Evolutionary conservation across 2,797 vertebrate species (phyloP).

Genomic region (Enoplosus armatus): DNA sequence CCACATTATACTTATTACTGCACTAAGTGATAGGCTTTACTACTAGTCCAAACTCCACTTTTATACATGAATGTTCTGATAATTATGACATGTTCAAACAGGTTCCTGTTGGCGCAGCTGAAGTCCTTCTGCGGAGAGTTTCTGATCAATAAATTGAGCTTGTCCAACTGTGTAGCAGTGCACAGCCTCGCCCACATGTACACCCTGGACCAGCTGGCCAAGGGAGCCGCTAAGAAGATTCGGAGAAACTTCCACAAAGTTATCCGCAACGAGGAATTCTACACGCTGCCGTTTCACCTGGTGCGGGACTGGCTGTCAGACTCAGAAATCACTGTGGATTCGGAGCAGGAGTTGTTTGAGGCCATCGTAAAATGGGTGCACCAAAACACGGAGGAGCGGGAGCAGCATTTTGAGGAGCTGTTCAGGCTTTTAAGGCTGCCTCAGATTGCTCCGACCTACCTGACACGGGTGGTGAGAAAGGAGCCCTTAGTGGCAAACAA

Average conservation of each 20-base stretch:
- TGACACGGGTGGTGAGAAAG: conserved; percentile 88
- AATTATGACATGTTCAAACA: conserved; percentile 50
- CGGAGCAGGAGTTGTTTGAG: conserved; percentile 92
- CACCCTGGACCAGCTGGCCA: conserved; percentile 89
- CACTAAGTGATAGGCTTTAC: not conserved
- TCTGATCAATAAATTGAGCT: conserved; percentile 91
- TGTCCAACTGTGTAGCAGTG: conserved; percentile 93
- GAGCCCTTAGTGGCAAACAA: conserved; percentile 88
- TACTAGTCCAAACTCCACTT: not conserved
- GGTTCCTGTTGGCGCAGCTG: conserved; percentile 90
- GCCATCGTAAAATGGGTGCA: conserved; percentile 91
- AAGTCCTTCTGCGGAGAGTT: conserved; percentile 94
- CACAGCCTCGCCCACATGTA: conserved; percentile 95
- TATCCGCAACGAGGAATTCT: conserved; percentile 92
- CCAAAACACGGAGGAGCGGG: conserved; percentile 85
- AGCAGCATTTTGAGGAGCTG: conserved; percentile 90
- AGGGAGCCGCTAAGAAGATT: conserved; percentile 90
- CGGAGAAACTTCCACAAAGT: conserved; percentile 92
- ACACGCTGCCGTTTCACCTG: conserved; percentile 91
- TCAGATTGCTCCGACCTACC: conserved; percentile 92
- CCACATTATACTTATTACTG: not conserved
- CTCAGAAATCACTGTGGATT: conserved; percentile 91
- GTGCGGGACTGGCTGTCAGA: conserved; percentile 93
- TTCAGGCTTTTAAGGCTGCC: conserved; percentile 89
- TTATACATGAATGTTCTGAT: not conserved